Conservation (phyloP, 2,113 vertebrate genomes). For the human region DNA sequence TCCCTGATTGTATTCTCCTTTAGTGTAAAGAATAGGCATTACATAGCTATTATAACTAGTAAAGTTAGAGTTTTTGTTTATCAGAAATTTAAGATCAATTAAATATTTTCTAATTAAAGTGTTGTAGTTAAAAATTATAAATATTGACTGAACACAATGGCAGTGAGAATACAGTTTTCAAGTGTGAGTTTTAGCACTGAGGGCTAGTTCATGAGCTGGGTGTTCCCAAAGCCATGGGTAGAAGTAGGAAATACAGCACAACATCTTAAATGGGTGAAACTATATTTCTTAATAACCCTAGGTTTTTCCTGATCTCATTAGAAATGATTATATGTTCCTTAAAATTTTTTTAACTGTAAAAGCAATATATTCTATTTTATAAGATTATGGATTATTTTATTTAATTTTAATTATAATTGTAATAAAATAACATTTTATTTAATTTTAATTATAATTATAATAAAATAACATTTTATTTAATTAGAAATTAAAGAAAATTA, state of each 20-base stretch:
- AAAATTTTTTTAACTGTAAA: conserved; percentile 1
- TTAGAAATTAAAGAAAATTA: not conserved
- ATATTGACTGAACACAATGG: not conserved
- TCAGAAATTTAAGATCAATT: conserved; percentile 7
- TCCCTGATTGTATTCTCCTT: not conserved
- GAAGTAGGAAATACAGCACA: not conserved
- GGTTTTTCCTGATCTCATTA: not conserved
- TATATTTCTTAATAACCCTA: not conserved
- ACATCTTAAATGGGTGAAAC: not conserved
- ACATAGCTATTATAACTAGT: not conserved
- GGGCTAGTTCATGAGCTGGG: not conserved
- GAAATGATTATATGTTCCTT: not conserved
- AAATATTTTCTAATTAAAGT: conserved; percentile 16
- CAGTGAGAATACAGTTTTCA: conserved; percentile 2
- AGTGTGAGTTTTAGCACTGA: not conserved
- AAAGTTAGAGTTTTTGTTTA: not conserved
- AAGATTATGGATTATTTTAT: not conserved
- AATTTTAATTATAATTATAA: not conserved
- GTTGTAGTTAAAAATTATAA: not conserved
- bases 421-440: not conserved
- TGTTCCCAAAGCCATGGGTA: not conserved
- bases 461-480: no score
- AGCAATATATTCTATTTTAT: not conserved
- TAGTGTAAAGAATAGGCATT: not conserved
- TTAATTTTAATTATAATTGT: no score